phyloP scores from a whole-genome alignment of 2,797 vertebrate genomes.

The Prunella strophiata region DNA sequence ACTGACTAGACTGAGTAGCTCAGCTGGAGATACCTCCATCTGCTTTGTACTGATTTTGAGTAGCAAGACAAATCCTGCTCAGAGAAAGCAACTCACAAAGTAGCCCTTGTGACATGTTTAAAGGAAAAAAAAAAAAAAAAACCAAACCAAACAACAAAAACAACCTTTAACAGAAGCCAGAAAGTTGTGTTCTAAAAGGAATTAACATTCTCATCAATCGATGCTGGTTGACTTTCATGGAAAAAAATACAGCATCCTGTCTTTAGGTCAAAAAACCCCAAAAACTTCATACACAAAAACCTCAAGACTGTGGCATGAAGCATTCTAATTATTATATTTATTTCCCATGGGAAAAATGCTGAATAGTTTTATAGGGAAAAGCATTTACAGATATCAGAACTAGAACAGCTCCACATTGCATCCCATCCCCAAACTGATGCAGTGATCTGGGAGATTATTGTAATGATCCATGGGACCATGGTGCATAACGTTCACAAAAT shows the following conservation, averaged over 20 bases:
- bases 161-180: not conserved
- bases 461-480: not conserved
- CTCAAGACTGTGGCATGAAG: not conserved
- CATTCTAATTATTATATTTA: not conserved
- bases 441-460: not conserved
- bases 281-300: not conserved
- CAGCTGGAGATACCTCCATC: not conserved
- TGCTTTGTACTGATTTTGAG: not conserved
- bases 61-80: not conserved
- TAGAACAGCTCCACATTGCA: not conserved
- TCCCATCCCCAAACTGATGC: not conserved
- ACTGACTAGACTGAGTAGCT: not conserved
- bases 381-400: not conserved
- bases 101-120: not conserved
- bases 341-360: not conserved
- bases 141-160: not conserved
- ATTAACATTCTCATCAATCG: not conserved
- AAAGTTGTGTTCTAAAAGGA: not conserved
- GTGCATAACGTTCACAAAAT: not conserved
- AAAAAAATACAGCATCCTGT: not conserved
- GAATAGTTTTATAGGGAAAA: not conserved
- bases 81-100: not conserved
- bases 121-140: not conserved
- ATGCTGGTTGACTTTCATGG: not conserved
- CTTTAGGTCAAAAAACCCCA: not conserved